Base-by-base conservation (phyloP, 1,140 invertebrate species). In the Saccostrea glomerata region DNA sequence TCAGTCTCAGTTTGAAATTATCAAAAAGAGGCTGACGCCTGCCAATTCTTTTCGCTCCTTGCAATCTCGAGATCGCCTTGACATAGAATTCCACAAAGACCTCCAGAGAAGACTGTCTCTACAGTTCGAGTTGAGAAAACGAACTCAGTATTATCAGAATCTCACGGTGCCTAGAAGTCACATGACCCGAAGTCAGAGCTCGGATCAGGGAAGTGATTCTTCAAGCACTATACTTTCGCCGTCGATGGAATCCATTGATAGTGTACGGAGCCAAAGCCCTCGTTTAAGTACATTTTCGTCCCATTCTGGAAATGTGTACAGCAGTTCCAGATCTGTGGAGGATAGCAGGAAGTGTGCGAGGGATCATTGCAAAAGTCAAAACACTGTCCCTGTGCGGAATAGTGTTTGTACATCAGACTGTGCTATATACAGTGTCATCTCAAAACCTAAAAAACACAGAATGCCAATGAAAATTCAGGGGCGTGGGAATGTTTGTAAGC, bases 1-100 rank as follows among this genome's bases (percentile, higher is more conserved):
- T 54, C 82, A 60, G 30, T 85, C 84, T 66, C 84, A 85, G 56
- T 85, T 60, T 85, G 84, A 85, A 25, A 85, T 85, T 36, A 85
- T 85, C 13, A 58, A 58, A 66, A 63, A 30, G 6, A 85, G 84
- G 23, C 84, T 85, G 47, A 63, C 54, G 11, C 84, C 84, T 56
- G 55, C 25, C 47, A 36, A 54, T n/a, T 58, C 25, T 2, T 63
- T 56, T 30, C 47, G 58, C 56, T 85, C 84, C 15, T 15, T 85
- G 55, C 40, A 47, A 63, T 85, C 84, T 40, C 84, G 56, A 20
- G 25, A 40, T 63, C 84, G 20, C 15, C 40, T 84, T 3, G 40
- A 84, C 36, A 11, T 25, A 0, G 40, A 84, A n/a, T 55, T 56
- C 20, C 40, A 56, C 20, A 84, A 23, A 12, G 54, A 84, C 54